Evolutionary conservation across 2,797 vertebrate genomes (phyloP).

Genomic region (Nannoperca obscura): DNA sequence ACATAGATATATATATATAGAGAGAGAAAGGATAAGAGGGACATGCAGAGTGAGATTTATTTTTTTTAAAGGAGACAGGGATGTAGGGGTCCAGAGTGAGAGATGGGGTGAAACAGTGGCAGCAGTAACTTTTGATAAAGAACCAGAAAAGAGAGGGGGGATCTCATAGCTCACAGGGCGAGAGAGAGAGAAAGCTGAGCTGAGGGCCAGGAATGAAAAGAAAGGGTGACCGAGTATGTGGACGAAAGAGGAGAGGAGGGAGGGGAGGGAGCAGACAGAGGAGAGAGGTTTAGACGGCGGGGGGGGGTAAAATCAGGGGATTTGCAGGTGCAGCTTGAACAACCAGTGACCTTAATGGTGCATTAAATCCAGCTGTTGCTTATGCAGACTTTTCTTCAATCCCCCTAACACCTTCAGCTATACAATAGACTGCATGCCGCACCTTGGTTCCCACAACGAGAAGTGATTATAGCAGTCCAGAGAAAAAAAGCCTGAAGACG

Average conservation of each 20-base stretch:
- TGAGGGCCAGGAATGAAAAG: conserved; percentile 55
- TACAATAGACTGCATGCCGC: conserved; percentile 36
- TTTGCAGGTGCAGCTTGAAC: conserved; percentile 86
- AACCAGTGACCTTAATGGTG: conserved; percentile 84
- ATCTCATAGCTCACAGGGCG: conserved; percentile 43
- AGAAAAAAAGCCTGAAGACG: background rate
- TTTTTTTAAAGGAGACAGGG: conserved; percentile 4
- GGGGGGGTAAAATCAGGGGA: conserved; percentile 60
- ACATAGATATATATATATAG: conserved; percentile 7
- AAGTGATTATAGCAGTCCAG: conserved; percentile 1
- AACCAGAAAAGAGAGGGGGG: conserved; percentile 24
- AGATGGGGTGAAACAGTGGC: conserved; percentile 22
- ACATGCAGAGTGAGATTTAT: conserved; percentile 19
- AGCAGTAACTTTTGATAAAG: conserved; percentile 43
- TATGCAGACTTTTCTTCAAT: conserved; percentile 77
- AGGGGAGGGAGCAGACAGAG: conserved; percentile 49
- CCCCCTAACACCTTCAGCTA: conserved; percentile 68
- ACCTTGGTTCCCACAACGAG: conserved; percentile 65
- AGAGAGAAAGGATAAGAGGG: conserved; percentile 11
- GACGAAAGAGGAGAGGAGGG: conserved; percentile 47
- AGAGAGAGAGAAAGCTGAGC: conserved; percentile 59
- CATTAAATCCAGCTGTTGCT: conserved; percentile 87
- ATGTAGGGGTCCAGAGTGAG: conserved; percentile 21
- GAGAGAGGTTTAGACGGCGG: conserved; percentile 46
- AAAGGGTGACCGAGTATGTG: conserved; percentile 53